These are phyloP conservation scores for Cyanoliseus patagonus DNA, from an alignment of 2,113 vertebrate species.

Conservation along the genomic window DNA sequence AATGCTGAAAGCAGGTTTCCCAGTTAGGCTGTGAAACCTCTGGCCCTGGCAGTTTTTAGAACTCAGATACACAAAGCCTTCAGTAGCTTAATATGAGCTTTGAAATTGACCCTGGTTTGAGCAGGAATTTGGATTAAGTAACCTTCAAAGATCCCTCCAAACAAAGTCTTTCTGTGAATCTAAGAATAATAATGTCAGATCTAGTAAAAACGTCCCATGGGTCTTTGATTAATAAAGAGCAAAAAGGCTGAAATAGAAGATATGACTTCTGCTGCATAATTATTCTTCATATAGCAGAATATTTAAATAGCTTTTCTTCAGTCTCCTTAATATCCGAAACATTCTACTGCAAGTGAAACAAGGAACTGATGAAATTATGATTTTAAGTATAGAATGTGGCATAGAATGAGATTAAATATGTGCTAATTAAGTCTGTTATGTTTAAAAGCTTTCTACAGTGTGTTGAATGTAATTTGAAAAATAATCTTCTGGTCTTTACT, in stretches of 20 bases:
- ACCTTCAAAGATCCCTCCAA: not conserved
- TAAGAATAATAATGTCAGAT: not conserved
- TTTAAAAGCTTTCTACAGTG: not conserved
- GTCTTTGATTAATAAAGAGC: not conserved
- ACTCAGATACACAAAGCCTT: not conserved
- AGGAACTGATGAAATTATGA: not conserved
- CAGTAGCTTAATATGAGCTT: not conserved
- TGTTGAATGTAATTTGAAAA: not conserved
- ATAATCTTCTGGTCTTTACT: not conserved
- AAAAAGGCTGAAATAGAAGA: not conserved
- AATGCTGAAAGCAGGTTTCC: not conserved
- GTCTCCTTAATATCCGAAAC: not conserved
- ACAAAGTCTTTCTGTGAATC: not conserved
- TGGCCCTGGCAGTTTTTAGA: not conserved
- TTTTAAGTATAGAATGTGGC: not conserved
- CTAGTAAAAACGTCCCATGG: not conserved
- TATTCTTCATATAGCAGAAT: not conserved
- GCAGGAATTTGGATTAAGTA: not conserved
- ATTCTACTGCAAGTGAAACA: rapidly evolving
- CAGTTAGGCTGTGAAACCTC: not conserved
- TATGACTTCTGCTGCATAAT: not conserved
- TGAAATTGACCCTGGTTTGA: not conserved
- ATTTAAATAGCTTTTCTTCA: not conserved
- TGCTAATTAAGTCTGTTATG: not conserved
- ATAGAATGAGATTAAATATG: not conserved